Percentiles rank a stretch among this genome's conserved stretches.
Evolutionary conservation across 2,113 vertebrate genomes (phyloP).

Genomic region (Alaudala cheleensis): DNA sequence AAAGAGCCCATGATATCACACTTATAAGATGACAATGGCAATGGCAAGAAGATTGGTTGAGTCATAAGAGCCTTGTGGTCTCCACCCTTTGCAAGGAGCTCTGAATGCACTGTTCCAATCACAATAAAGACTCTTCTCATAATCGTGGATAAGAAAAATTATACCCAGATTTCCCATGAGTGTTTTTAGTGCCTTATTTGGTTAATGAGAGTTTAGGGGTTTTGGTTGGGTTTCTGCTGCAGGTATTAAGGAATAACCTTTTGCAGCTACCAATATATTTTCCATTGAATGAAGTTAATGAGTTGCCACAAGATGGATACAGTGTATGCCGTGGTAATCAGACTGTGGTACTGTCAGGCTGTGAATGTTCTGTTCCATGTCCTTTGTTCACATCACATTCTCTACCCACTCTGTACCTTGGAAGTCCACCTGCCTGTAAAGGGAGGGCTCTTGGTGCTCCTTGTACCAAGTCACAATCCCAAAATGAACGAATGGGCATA

Average conservation of each 20-base stretch:
- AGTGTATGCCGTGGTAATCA: background rate
- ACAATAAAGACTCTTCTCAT: background rate
- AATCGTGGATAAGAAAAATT: background rate
- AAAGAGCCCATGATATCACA: background rate
- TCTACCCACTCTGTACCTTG: background rate
- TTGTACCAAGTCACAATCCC: background rate
- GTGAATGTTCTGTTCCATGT: background rate
- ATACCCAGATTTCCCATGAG: background rate
- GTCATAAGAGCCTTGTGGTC: background rate
- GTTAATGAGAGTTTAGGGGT: background rate
- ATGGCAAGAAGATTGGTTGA: accelerated
- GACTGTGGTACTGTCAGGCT: background rate
- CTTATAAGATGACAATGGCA: background rate
- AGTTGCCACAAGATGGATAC: background rate
- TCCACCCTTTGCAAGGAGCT: background rate
- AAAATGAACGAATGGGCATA: constrained; percentile 40
- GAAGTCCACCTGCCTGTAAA: background rate
- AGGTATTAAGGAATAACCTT: background rate
- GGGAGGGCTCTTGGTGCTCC: background rate
- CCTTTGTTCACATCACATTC: background rate
- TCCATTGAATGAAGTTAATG: background rate
- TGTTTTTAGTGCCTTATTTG: background rate
- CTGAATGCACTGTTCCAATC: background rate
- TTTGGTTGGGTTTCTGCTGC: background rate
- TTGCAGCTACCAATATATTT: background rate